phyloP scores from a whole-genome alignment of 2,113 vertebrate species.

The Isurus oxyrinchus region DNA sequence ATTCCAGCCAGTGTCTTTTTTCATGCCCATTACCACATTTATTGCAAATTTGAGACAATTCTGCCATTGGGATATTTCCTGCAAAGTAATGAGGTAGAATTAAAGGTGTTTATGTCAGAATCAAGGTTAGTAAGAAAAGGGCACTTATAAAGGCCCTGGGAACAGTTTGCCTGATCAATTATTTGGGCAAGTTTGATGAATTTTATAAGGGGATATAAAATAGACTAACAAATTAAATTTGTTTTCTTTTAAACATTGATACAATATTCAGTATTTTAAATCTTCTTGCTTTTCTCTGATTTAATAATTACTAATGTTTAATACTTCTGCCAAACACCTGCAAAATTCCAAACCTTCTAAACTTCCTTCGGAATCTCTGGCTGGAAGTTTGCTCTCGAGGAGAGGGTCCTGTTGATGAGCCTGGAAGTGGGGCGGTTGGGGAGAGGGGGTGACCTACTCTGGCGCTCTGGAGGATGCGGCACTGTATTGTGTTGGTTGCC shows the following conservation, averaged over 20 bases:
- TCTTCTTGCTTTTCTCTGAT: neutral
- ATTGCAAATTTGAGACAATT: too few relatives aligned
- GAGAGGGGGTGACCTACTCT: too few relatives aligned
- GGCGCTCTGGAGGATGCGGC: too few relatives aligned
- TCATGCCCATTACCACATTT: too few relatives aligned
- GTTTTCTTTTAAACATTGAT: neutral
- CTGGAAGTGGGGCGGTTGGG: too few relatives aligned
- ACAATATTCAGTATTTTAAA: neutral
- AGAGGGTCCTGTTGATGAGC: too few relatives aligned
- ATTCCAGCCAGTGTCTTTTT: too few relatives aligned
- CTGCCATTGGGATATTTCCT: neutral
- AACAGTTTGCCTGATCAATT: neutral
- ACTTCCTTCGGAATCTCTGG: neutral
- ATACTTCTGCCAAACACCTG: neutral
- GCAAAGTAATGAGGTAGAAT: neutral
- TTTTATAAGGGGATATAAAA: neutral
- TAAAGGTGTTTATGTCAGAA: neutral
- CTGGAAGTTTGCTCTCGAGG: neutral
- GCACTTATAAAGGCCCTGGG: neutral
- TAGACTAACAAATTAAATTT: neutral
- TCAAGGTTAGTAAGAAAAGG: neutral
- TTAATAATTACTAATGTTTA: neutral
- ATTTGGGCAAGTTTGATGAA: neutral
- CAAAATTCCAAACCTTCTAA: neutral
- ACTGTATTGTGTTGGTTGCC: too few relatives aligned